phyloP scores from a whole-genome alignment of 2,797 vertebrate species.

The Streptopelia turtur region DNA sequence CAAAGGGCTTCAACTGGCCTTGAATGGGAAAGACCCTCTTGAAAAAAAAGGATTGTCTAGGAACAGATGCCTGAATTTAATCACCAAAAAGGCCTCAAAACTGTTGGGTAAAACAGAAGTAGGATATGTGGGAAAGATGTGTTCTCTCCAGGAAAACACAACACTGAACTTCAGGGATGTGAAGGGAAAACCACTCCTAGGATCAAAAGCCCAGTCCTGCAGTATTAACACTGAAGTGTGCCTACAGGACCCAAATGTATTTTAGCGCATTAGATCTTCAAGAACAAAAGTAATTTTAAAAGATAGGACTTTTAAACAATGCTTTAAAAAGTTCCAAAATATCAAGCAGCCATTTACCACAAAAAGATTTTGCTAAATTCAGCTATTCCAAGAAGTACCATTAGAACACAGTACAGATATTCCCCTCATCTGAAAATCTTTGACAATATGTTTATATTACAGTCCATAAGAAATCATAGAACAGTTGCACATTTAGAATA shows the following conservation, averaged over 20 bases:
- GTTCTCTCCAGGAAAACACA: not conserved
- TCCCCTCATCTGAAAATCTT: not conserved
- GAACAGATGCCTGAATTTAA: constrained; percentile 6
- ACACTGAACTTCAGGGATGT: not conserved
- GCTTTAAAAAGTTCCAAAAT: not conserved
- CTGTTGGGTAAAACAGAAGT: not conserved
- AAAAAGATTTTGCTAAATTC: not conserved
- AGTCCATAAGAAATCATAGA: not conserved
- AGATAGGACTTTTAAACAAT: not conserved
- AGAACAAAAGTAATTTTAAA: not conserved
- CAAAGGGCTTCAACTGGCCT: not conserved
- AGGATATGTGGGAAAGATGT: not conserved
- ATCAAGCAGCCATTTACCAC: not conserved
- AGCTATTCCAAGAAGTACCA: not conserved
- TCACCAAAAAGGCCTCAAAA: not conserved
- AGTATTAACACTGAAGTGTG: not conserved
- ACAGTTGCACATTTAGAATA: not conserved
- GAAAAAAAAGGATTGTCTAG: not conserved
- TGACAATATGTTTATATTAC: not conserved
- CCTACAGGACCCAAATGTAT: not conserved
- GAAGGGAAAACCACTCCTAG: not conserved
- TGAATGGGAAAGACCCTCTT: not conserved
- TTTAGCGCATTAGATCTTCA: not conserved
- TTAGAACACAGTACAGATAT: not conserved
- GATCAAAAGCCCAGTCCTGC: not conserved